Evolutionary conservation across 2,797 vertebrate genomes (phyloP).

Genomic region (Sternotherus odoratus): DNA sequence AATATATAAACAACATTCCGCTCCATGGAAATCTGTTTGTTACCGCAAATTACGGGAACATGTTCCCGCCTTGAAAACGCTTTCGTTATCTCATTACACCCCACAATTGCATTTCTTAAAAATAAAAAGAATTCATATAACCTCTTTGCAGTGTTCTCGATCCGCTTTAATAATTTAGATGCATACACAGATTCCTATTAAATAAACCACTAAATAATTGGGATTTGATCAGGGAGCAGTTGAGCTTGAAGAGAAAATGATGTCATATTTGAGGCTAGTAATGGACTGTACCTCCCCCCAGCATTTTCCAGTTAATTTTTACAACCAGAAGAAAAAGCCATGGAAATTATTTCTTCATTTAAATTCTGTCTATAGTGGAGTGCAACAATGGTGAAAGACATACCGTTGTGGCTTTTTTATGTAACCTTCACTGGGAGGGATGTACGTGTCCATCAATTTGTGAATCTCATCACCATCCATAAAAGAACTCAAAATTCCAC

Average conservation of each 20-base stretch:
- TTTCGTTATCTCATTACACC: neutral
- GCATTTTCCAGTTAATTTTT: neutral
- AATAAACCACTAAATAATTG: neutral
- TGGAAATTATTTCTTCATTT: neutral
- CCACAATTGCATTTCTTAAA: neutral
- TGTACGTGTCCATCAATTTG: neutral
- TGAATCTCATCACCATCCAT: neutral
- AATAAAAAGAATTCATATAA: neutral
- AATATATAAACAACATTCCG: neutral
- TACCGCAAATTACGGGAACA: neutral
- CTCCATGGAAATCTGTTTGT: neutral
- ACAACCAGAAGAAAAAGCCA: neutral
- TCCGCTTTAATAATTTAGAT: neutral
- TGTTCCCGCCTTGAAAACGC: neutral
- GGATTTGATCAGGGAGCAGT: neutral
- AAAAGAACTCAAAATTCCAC: neutral
- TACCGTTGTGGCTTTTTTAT: neutral
- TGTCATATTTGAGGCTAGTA: neutral
- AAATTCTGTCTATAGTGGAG: neutral
- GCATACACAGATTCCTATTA: neutral
- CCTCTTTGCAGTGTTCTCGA: neutral
- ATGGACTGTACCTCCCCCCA: neutral
- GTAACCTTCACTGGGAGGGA: neutral
- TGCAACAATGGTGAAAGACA: neutral
- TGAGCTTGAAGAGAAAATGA: neutral